Base-by-base conservation (phyloP, 2,113 vertebrate genomes). In the Montifringilla adamsi region DNA sequence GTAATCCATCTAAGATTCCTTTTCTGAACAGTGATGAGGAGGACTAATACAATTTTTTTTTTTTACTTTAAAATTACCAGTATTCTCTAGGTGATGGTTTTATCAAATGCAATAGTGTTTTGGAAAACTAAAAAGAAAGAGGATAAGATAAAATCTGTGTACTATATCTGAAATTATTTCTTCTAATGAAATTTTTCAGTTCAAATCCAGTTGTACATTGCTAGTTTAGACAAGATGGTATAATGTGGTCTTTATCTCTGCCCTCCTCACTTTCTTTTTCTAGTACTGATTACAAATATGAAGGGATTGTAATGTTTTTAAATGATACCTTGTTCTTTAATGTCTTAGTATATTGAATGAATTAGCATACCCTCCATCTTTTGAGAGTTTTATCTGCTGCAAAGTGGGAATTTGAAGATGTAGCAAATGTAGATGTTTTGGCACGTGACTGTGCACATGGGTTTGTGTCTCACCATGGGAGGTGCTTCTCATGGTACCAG, bases 361-460 rank as follows among this genome's bases (percentile, higher is more conserved):
- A 33, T 93, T 70, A 37, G 23, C 20, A 67, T 26, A 10, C 10
- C 21, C 10, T 70, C 13, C 10, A 23, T 63, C 43, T 62, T 49
- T 35, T 44, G 72, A n/a, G 56, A 39, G 15, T 41, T 81, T 69
- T 77, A 20, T 43, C 35, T 90, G 20, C 43, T 72, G 35, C 3
- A 12, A 60, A 86, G 27, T 52, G 24, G 43, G 22, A 85, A 73
- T 31, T 35, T 35, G 58, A 73, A 64, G 53, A 56, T 28, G n/a
- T 31, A 73, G 20, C 12, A 83, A 60, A 59, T 23, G 3, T n/a
- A n/a, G n/a, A n/a, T n/a, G 66, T 59, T 85, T 88, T 7, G 30
- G 22, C 14, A 5, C 2, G 5, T 67, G 7, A 19, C 41, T 39
- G 1, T 28, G 6, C 18, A 18, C 4, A 0, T 22, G 31, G 22